Percentiles rank a stretch among this genome's conserved stretches.
Conservation (phyloP, 30 jellyfish, hydroid and myxozoan species). For the Aurelia aurita region DNA sequence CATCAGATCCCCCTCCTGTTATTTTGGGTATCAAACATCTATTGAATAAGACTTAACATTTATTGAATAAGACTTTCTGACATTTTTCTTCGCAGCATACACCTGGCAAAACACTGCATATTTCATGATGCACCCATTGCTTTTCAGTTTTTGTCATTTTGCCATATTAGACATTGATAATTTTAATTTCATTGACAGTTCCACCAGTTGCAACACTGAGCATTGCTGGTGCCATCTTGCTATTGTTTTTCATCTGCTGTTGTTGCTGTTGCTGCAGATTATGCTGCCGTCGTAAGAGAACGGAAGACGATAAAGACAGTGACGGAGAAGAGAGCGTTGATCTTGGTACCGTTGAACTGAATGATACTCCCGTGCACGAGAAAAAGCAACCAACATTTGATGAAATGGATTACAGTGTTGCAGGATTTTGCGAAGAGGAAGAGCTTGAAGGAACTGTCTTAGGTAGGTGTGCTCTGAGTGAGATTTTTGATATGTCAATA, state of each 20-base stretch:
- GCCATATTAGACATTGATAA: not conserved
- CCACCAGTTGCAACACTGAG: slow-evolving; percentile 83
- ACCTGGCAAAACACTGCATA: too few relatives aligned
- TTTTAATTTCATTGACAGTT: slow-evolving; percentile 26
- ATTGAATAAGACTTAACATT: too few relatives aligned
- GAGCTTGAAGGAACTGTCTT: slow-evolving; percentile 57
- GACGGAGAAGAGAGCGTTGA: slow-evolving; percentile 73
- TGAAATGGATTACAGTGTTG: slow-evolving; percentile 90
- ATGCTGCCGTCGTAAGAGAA: slow-evolving; percentile 66
- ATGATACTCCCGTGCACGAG: slow-evolving; percentile 73
- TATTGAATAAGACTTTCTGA: too few relatives aligned
- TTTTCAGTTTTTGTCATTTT: too few relatives aligned
- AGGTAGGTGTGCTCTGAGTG: slow-evolving; percentile 7
- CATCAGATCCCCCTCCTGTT: too few relatives aligned
- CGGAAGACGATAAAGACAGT: slow-evolving; percentile 54
- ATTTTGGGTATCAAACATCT: too few relatives aligned
- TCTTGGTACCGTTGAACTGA: slow-evolving; percentile 57
- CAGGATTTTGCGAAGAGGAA: slow-evolving; percentile 60
- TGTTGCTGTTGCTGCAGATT: slow-evolving; percentile 84
- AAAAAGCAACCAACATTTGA: slow-evolving; percentile 66
- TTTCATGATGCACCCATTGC: too few relatives aligned
- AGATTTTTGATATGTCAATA: too few relatives aligned
- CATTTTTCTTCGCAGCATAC: too few relatives aligned
- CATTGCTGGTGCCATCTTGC: slow-evolving; percentile 72
- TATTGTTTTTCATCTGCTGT: slow-evolving; percentile 57